phyloP scores from a whole-genome alignment of 2,888 invertebrate genomes.

The Poecilus cupreus region DNA sequence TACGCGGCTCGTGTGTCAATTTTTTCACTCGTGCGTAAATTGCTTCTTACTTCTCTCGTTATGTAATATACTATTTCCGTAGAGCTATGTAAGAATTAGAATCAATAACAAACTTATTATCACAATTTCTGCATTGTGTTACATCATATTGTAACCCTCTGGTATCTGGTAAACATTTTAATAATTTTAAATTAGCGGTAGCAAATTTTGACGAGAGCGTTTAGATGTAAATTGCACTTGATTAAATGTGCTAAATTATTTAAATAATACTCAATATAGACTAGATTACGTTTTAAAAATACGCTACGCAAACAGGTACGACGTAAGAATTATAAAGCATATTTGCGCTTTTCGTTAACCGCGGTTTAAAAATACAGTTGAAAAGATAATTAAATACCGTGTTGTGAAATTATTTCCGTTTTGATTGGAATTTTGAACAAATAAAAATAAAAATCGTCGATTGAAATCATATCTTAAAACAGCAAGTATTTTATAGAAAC shows the following conservation, averaged over 20 bases:
- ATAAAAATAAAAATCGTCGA: too few relatives aligned
- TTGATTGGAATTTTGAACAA: too few relatives aligned
- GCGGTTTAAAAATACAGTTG: too few relatives aligned
- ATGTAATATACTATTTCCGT: too few relatives aligned
- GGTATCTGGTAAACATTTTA: conserved; percentile 16
- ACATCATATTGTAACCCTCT: not conserved
- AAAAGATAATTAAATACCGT: too few relatives aligned
- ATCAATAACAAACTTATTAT: not conserved
- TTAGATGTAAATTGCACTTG: not conserved
- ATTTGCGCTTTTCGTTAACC: not conserved
- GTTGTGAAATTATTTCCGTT: too few relatives aligned
- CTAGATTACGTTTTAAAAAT: not conserved
- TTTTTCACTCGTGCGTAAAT: too few relatives aligned
- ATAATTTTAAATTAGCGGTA: not conserved
- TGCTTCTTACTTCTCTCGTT: too few relatives aligned
- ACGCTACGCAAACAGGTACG: not conserved
- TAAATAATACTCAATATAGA: not conserved
- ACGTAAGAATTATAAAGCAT: conserved; percentile 2
- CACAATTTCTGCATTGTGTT: too few relatives aligned
- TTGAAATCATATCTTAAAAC: too few relatives aligned
- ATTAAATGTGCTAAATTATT: conserved; percentile 23
- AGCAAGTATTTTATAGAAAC: too few relatives aligned
- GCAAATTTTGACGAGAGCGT: not conserved
- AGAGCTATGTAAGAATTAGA: not conserved
- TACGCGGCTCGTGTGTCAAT: too few relatives aligned